These are phyloP conservation scores for Strigamia crassipes DNA, from an alignment of 2,888 invertebrate species.

Conservation along the genomic window DNA sequence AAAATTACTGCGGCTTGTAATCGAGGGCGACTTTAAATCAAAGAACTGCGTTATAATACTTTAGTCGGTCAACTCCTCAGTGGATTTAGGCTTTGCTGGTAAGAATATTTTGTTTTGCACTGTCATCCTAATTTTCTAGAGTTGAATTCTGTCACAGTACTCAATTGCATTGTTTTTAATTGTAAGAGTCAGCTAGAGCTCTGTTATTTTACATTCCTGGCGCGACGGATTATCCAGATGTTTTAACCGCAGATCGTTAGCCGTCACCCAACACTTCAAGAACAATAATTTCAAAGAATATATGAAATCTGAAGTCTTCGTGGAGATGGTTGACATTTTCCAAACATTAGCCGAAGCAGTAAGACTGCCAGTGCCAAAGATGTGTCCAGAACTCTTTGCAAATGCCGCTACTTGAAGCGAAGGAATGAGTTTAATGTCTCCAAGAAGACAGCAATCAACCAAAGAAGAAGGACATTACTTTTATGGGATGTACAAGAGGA, in stretches of 20 bases:
- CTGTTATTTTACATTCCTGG: too few species aligned
- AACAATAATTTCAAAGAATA: neutral
- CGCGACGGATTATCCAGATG: conserved; percentile 55
- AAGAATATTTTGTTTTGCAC: too few species aligned
- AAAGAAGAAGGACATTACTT: conserved; percentile 71
- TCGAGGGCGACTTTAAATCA: too few species aligned
- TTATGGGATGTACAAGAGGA: conserved; percentile 85
- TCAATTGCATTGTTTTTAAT: too few species aligned
- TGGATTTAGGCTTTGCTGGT: too few species aligned
- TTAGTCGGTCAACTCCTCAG: too few species aligned
- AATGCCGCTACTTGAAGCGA: conserved; percentile 69
- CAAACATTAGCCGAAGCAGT: conserved; percentile 79
- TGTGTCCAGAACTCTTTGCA: conserved; percentile 61
- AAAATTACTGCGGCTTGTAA: too few species aligned
- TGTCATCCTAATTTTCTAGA: too few species aligned
- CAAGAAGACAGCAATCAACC: conserved; percentile 77
- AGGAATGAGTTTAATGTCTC: conserved; percentile 71
- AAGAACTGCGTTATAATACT: too few species aligned
- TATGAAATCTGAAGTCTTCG: conserved; percentile 60
- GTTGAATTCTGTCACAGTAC: too few species aligned
- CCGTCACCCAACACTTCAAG: conserved; percentile 71
- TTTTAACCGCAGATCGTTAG: neutral
- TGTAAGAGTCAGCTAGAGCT: too few species aligned
- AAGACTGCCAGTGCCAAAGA: conserved; percentile 64
- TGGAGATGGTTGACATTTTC: conserved; percentile 83